Base-by-base conservation (phyloP, 1,140 invertebrate genomes). In the Holcopasites calliopsidis region DNA sequence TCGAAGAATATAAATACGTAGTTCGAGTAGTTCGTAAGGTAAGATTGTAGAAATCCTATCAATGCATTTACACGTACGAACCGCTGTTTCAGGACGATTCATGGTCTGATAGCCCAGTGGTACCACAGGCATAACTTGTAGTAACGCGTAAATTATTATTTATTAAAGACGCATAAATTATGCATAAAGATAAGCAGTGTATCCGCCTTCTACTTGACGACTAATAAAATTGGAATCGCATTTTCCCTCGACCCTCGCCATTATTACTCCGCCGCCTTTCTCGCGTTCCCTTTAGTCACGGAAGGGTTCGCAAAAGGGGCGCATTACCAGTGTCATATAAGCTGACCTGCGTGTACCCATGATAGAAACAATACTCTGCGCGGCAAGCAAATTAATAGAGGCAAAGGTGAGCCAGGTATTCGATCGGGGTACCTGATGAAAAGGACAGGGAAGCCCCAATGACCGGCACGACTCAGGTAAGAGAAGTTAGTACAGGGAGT, bases 141-240 rank as follows among this genome's bases (percentile, higher is more conserved):
- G 35, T 72, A 69, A 52, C 76, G 72, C 47, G 28, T 88, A 86
- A 86, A 86, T 87, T 87, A 86, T 86, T 87, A 87, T 87, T 87
- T 86, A 85, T 84, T 86, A 66, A 72, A 83, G 38, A 76, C n/a
- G 5, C 54, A 72, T 83, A 79, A 85, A 77, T 80, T 86, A 84
- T 84, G 68, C n/a, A n/a, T n/a, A n/a, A 71, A 80, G 16, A 16
- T 70, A 80, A 71, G 23, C 42, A 65, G 28, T 72, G 40, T 75
- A 78, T 61, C 58, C 57, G 62, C 44, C 64, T 54, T 35, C 23
- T 73, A 58, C 21, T 68, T 38, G 58, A 35, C 42, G 23, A 57
- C 33, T 69, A 79, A 79, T 79, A 79, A 77, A n/a, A 79, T 47
- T 23, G 7, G 8, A 60, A 72, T 60, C 38, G 21, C 54, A 62